Base-by-base conservation (phyloP, 2,113 vertebrate genomes). In the Sporophila hypoxantha region DNA sequence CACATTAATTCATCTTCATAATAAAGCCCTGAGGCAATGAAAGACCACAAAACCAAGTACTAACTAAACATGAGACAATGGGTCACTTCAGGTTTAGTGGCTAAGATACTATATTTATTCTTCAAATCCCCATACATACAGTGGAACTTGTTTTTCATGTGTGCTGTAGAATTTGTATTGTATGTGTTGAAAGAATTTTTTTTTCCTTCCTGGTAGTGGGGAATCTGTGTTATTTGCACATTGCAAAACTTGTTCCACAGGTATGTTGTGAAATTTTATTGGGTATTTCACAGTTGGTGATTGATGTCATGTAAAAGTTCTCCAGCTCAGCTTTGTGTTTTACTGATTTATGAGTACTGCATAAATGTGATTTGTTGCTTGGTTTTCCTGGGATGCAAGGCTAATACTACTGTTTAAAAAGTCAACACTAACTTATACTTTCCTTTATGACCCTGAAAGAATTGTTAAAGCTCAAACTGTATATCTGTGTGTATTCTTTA, bases 261-360 rank as follows among this genome's bases (percentile, higher is more conserved):
- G 92, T 95, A 91, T 62, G 82, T 94, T 95, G 93, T 92, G 94
- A 95, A 93, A 94, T 93, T 91, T 95, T 94, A 89, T 87, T 87
- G 68, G 91, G 71, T 88, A 64, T 88, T 85, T 94, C 93, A 84
- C 86, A 92, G 90, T 90, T 94, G 76, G 84, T 93, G 92, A 92
- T 85, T 93, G 87, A 93, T 89, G 90, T 80, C 18, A 22, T 92
- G 67, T 76, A 81, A 86, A 91, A 88, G 86, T 59, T 76, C 70
- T 73, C 82, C 85, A 82, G 64, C 21, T 86, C 52, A 83, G 42
- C 36, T 92, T 94, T 92, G 85, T 91, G 39, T 76, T 79, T 78
- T 83, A 81, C 92, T 89, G 80, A 93, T 92, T 89, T 87, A 91
- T 55, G 56, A 90, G 36, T 73, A 52, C 32, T 82, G 10, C 19